Conservation (phyloP, 1,140 invertebrate genomes). For the Heterodera carotae region DNA sequence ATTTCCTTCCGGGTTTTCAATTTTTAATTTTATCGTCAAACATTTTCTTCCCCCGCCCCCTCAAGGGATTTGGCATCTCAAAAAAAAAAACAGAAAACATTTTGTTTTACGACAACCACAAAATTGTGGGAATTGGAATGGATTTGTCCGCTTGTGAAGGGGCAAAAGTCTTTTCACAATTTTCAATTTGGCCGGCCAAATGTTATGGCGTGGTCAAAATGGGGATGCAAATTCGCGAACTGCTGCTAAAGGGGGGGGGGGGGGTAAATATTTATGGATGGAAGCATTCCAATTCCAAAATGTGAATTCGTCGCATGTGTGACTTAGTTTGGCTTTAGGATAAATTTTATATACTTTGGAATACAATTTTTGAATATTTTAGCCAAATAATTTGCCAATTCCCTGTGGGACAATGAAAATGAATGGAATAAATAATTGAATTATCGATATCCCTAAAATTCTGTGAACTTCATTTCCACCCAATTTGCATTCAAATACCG, state of each 20-base stretch:
- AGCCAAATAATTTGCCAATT: background rate
- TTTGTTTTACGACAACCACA: conserved; percentile 4
- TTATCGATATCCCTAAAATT: background rate
- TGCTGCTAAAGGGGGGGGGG: background rate
- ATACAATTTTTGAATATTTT: conserved; percentile 1
- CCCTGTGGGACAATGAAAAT: background rate
- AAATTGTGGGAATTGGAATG: conserved; percentile 10
- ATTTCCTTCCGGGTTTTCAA: background rate
- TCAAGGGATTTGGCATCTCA: background rate
- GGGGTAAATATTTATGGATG: background rate
- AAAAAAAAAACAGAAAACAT: conserved; percentile 5
- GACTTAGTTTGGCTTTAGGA: background rate
- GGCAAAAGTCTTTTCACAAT: conserved; percentile 5
- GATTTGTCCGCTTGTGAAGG: conserved; percentile 2
- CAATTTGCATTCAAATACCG: conserved; percentile 26
- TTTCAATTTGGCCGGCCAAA: background rate
- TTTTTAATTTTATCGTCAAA: background rate
- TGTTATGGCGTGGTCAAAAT: conserved; percentile 10
- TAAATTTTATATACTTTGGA: background rate
- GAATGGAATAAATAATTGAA: conserved; percentile 12
- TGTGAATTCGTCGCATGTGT: background rate
- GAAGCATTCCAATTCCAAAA: background rate
- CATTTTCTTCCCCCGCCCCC: background rate
- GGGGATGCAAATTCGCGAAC: conserved; percentile 12
- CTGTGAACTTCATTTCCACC: conserved; percentile 3